Evolutionary conservation across 2,888 invertebrate species (phyloP), one percentile per base, ranked within the genome.

Genomic region (Schizotus pectinicornis): DNA sequence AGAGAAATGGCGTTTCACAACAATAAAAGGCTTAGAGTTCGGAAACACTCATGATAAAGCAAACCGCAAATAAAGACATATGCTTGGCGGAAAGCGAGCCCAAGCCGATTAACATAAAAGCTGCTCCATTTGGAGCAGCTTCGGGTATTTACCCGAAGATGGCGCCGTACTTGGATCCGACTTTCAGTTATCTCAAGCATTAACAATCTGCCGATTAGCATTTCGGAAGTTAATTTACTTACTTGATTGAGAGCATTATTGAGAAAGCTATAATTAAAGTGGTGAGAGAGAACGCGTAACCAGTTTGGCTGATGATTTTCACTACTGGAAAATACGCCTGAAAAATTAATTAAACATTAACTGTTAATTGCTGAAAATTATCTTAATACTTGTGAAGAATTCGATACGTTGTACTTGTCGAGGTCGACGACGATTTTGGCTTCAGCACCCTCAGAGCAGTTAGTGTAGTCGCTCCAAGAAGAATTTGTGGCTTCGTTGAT

Each of bases 211-310:
- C 6, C 30, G 31, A 13, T 13, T 12, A 11, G 3, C 5, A 22
- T 37, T 36, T 7, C 8, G 22, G 41, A 33, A 22, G 8, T 22
- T 7, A 50, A 52, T 14, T 36, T 43, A 78, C 83, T 82, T 79
- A 86, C 86, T 83, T 86, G 63, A 85, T 83, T 33, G 80, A 79
- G 34, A 84, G 80, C 70, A 86, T 80, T 57, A 86, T 84, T 54
- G 78, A 73, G 65, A 85, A 83, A 6, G 86, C 85, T 31, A 85
- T 79, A 41, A 85, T 68, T 34, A 86, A 77, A 1, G 85, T 82
- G 35, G 79, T 75, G 32, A 86, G 74, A 0, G 86, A 86, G 6
- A 85, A 79, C 0, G 81, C 78, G 67, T 85, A 86, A 11, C 86
- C 86, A 9, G 82, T 79, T 67, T 81, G 80, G 7, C 84, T 82